phyloP scores from a whole-genome alignment of 2,888 invertebrate genomes.

The Tetragonula carbonaria region DNA sequence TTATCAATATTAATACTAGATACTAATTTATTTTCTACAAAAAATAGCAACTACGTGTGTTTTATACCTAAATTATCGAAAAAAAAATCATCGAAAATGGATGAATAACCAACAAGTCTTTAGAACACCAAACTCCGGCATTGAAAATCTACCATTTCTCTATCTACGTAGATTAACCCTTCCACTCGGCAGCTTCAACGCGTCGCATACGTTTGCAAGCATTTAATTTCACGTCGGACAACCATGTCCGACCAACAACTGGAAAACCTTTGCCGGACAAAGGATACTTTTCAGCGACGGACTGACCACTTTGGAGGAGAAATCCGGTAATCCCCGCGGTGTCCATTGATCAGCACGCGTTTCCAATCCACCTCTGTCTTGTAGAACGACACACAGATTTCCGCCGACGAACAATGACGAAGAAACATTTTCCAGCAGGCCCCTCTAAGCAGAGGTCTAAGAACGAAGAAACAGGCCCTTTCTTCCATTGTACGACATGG shows the following conservation, averaged over 20 bases:
- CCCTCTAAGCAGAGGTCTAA: not conserved
- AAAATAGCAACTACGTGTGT: too few species aligned
- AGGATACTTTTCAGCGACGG: slow-evolving; percentile 8
- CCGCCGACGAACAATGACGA: slow-evolving; percentile 62
- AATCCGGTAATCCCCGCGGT: slow-evolving; percentile 71
- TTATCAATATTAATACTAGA: too few species aligned
- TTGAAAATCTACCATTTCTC: slow-evolving; percentile 14
- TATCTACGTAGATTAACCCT: slow-evolving; percentile 12
- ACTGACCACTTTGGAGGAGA: slow-evolving; percentile 54
- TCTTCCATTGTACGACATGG: slow-evolving; percentile 74
- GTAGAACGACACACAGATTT: slow-evolving; percentile 23
- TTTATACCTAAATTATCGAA: not conserved
- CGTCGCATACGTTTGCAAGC: not conserved
- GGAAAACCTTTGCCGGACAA: slow-evolving; percentile 23
- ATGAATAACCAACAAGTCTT: not conserved
- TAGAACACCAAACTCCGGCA: not conserved
- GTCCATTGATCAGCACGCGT: slow-evolving; percentile 78
- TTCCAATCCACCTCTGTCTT: slow-evolving; percentile 46
- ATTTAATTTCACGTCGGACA: not conserved
- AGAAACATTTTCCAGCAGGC: slow-evolving; percentile 71
- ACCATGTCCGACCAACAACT: not conserved
- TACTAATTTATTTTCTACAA: too few species aligned
- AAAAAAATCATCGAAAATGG: not conserved
- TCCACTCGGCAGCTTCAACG: not conserved
- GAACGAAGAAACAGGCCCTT: not conserved